Conservation (phyloP, 1,140 invertebrate genomes). For the Holotrichia oblita region DNA sequence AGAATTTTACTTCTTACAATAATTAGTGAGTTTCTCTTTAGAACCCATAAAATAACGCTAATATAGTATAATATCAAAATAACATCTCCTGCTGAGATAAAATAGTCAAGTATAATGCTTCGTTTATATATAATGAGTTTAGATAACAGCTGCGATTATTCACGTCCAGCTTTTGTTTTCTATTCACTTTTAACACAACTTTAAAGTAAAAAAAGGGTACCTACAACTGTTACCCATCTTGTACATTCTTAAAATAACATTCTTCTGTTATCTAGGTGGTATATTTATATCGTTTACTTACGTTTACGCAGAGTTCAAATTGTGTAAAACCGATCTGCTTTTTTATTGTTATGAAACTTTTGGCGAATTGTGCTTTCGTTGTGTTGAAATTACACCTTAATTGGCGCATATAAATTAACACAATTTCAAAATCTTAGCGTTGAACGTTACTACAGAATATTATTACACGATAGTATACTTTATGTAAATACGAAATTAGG, state of each 20-base stretch:
- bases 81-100: neutral
- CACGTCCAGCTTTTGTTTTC: neutral
- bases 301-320: neutral
- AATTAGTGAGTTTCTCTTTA: too few species aligned
- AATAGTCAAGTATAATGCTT: neutral
- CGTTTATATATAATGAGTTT: too few species aligned
- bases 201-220: neutral
- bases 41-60: too few species aligned
- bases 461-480: neutral
- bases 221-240: neutral
- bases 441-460: neutral
- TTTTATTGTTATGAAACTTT: slow-evolving; percentile 17
- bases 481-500: neutral
- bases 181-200: neutral
- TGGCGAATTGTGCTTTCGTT: neutral
- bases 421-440: slow-evolving; percentile 2
- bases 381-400: neutral
- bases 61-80: too few species aligned
- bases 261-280: too few species aligned
- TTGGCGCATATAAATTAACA: slow-evolving; percentile 7
- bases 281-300: neutral
- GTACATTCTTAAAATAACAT: neutral
- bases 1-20: too few species aligned
- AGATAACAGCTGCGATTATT: neutral
- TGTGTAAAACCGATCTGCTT: neutral